Evolutionary conservation across 2,888 invertebrate genomes (phyloP), one percentile per base, ranked within the genome.

Genomic region (Tholera decimalis): DNA sequence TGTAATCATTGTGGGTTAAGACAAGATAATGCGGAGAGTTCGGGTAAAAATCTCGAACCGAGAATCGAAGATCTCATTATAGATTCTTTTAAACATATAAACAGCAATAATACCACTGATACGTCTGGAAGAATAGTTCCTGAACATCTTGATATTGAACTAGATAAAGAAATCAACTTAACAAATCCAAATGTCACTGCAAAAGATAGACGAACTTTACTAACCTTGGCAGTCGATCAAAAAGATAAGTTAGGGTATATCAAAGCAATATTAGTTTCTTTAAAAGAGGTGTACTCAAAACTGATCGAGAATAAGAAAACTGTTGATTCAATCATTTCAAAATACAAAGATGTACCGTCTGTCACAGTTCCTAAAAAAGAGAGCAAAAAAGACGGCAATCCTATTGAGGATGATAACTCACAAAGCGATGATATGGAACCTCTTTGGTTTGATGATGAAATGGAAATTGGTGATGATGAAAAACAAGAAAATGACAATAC

Each of bases 201-300:
- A 0, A 13, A 28, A 24, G 63, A 64, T 18, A 18, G 6, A 26
- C 18, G 3, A 7, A 15, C 26, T 0, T 15, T 46, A 3, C 1
- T 9, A 13, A 26, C 26, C 0, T 8, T 57, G 13, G 24, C 35
- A 9, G 20, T 9, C 1, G 24, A 26, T 6, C 56, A 57, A 5
- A 35, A 5, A 6, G 13, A 57, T 9, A 46, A 33, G 0, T 1
- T 46, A 3, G 18, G 9, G 3, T 35, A 35, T 2, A 57, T 64
- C 11, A 64, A 18, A 37, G 2, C 15, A 1, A 11, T 64, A 3
- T 2, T 35, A 6, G 0, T 30, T 0, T 8, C 15, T 2, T 13
- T 64, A 3, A 51, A 24, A 20, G 30, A 5, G 0, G 13, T 64
- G 22, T 64, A 64, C 24, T 15, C 35, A n/a, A 18, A 51, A 37